Evolutionary conservation across 30 jellyfish, hydroid and myxozoan genomes (phyloP).

Genomic region (Pelagia noctiluca): DNA sequence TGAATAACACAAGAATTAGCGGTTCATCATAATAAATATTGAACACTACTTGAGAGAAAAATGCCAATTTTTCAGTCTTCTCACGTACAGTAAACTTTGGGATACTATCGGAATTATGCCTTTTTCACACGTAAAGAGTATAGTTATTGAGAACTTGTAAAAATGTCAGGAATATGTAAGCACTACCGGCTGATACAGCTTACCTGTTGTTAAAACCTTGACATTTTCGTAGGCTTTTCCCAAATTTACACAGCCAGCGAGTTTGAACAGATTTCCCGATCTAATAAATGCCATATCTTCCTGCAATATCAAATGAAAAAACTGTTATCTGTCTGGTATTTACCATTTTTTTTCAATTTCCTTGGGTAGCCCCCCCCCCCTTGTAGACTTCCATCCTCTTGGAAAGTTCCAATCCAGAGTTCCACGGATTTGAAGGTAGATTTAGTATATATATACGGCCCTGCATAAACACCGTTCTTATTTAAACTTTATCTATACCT

Average conservation of each 20-base stretch:
- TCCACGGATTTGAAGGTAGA: too few species aligned
- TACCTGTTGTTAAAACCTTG: background rate
- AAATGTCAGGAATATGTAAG: background rate
- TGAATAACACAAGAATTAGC: background rate
- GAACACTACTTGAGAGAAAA: too few species aligned
- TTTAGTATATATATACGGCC: too few species aligned
- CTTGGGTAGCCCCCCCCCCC: too few species aligned
- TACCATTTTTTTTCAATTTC: too few species aligned
- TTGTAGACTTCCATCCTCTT: too few species aligned
- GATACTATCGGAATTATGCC: background rate
- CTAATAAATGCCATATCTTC: background rate
- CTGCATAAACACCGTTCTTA: too few species aligned
- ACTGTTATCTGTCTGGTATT: too few species aligned
- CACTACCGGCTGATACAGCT: background rate
- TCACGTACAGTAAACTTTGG: too few species aligned
- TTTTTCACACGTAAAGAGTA: background rate
- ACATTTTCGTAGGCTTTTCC: background rate
- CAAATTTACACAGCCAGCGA: background rate
- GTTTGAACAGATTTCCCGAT: background rate
- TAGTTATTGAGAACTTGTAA: background rate
- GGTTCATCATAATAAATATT: background rate
- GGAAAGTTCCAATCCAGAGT: too few species aligned
- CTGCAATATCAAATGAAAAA: background rate
- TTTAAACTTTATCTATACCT: too few species aligned
- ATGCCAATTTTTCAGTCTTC: too few species aligned